Evolutionary conservation across 2,888 invertebrate genomes (phyloP), one percentile per base, ranked within the genome.

Genomic region (Phragmatobia fuliginosa): DNA sequence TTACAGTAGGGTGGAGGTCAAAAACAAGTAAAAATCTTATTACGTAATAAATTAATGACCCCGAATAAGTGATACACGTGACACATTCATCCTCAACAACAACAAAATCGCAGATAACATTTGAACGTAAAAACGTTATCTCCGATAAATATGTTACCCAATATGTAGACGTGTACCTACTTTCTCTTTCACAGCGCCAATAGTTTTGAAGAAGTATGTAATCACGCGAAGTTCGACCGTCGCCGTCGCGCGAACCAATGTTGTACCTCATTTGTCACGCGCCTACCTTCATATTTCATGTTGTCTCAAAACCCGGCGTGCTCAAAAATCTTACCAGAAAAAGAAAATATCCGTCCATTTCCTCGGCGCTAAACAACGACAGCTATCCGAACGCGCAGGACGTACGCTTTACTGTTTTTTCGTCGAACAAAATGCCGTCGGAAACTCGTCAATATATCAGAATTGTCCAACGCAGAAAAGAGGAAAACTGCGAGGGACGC

Each of bases 401-500:
- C 70, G 72, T 70, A 59, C 8, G 25, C 8, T 28, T 79, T 79
- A 82, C 83, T 81, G 78, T 76, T 87, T 88, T 87, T 87, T 82
- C 79, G 76, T 70, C 77, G 79, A 80, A 81, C 79, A 79, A 86
- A 88, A 84, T 77, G 83, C 78, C 80, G 79, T 82, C 84, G 85
- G 84, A 83, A 85, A 85, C 85, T 87, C 85, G 85, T 89, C 90
- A 87, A 90, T 90, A 89, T 87, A 88, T 90, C 88, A 87, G 86
- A 88, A 87, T 85, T 83, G 87, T 78, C 80, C 77, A 81, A 81
- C 75, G 73, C 74, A 73, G 81, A 74, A 52, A 76, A 79, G 73
- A 76, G 81, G 82, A 74, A 80, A 83, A 79, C 80, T 79, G 81
- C 76, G 78, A 76, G 80, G 83, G 84, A 76, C 71, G 78, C 77